A percentile compares a stretch with the other conserved stretches of the same genome.
These are phyloP conservation scores for Turnix velox DNA, from an alignment of 2,113 vertebrate species.

Conservation along the genomic window DNA sequence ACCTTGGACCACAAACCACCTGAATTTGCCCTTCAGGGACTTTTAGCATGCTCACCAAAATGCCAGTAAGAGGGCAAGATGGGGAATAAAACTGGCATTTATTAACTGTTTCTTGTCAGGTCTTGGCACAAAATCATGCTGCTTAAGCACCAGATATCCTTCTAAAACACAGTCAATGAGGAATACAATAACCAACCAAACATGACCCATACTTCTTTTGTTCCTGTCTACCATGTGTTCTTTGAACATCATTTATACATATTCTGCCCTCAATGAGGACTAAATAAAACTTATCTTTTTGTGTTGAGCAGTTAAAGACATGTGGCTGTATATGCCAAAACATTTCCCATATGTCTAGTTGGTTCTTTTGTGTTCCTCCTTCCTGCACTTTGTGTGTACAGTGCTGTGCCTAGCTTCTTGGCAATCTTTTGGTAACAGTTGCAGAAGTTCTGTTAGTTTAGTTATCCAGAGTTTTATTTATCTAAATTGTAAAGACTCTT, in stretches of 20 bases:
- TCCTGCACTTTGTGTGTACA: constrained; percentile 79
- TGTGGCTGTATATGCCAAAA: constrained; percentile 67
- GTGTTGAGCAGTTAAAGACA: constrained; percentile 68
- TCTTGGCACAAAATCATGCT: constrained; percentile 61
- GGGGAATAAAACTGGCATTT: constrained; percentile 72
- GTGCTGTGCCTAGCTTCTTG: constrained; percentile 79
- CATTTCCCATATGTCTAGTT: constrained; percentile 37
- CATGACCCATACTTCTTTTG: constrained; percentile 24
- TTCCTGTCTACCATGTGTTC: constrained; percentile 73
- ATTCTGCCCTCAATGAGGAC: constrained; percentile 98
- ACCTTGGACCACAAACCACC: constrained; percentile 1
- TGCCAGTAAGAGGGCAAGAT: constrained; percentile 65
- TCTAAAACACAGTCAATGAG: constrained; percentile 26
- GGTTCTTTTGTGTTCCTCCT: constrained; percentile 31
- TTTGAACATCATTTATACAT: constrained; percentile 79
- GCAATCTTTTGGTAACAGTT: constrained; percentile 81
- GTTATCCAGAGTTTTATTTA: constrained; percentile 83
- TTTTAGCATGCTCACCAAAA: constrained; percentile 53
- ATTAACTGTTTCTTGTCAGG: constrained; percentile 65
- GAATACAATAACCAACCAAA: constrained; percentile 44
- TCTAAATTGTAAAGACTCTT: constrained; percentile 80
- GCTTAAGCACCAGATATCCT: constrained; percentile 63
- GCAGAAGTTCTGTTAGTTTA: constrained; percentile 74
- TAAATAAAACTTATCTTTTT: constrained; percentile 67
- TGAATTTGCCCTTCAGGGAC: constrained; percentile 67